Base-by-base conservation (phyloP, 1,140 invertebrate species). In the Drosophila watanabei region DNA sequence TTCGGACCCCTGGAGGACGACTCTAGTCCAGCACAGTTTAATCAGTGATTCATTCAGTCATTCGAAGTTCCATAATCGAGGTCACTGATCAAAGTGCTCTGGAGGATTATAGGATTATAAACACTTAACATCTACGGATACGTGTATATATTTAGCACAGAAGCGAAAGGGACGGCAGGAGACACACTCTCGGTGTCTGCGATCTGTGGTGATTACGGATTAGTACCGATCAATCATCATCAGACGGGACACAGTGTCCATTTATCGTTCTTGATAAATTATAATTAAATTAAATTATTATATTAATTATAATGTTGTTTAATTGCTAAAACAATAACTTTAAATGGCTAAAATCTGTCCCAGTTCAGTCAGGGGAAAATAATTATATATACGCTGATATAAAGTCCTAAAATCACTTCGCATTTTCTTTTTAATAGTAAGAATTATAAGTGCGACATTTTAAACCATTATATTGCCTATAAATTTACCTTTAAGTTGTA, bases 1-100 rank as follows among this genome's bases (percentile, higher is more conserved):
- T 9, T 20, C 13, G 24, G 35, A 24, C 49, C 39, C 65, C 33
- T n/a, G n/a, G n/a, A n/a, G 33, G 13, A 13, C 9, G 43, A 20
- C 59, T 51, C 35, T 33, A 5, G 11, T 20, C 65, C 65, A 65
- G 30, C 46, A 18, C 66, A 68, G 16, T 70, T 70, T 28, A 57
- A 57, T 37, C 54, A 57, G 52, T 56, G 52, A 37, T n/a, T n/a
- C n/a, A n/a, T n/a, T n/a, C 32, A 24, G 45, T 32, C 32, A 20
- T 54, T 56, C 32, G 2, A 9, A 24, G 33, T 10, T 56, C 52
- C 33, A 37, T 33, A 52, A 33, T 33, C 54, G 35, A 39, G 14
- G 33, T 56, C 54, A 57, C 54, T 57, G 54, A 57, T 57, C 54
- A 57, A 57, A 57, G 54, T 28, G 54, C 54, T 57, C 35, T 57